Base-by-base conservation (phyloP, 1,140 invertebrate genomes). In the Drosophila guanche region DNA sequence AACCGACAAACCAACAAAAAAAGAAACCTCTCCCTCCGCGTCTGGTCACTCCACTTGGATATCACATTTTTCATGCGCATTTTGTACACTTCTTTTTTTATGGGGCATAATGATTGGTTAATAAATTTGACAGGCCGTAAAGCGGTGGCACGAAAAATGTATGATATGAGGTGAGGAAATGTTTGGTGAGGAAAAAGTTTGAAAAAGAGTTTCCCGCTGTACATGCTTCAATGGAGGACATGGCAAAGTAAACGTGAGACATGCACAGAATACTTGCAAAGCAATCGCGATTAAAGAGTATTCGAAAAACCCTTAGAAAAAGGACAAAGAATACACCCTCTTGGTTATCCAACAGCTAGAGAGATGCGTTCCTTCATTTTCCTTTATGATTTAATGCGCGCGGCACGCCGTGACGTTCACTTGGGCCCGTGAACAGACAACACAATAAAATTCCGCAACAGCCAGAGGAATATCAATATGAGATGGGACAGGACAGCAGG, bases 381-480 rank as follows among this genome's bases (percentile, higher is more conserved):
- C 57, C 57, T 66, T 81, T 88, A 83, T 88, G 83, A 86, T 88
- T 86, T 86, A 86, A 86, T 88, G 83, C 83, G 83, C 78, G 81
- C 81, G 80, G 81, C 80, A 85, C 62, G 80, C 80, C 80, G 67
- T 85, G 81, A 86, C 83, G 83, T 85, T 85, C 81, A 71, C 83
- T 85, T 86, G 77, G 73, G 73, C 33, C 33, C 81, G 80, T 77
- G 81, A 77, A 85, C 81, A 86, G 81, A 85, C 81, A 86, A 79
- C 76, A 85, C 75, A 80, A 76, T 80, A 86, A 86, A 62, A 70
- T 62, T 52, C 47, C 62, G 71, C 55, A 76, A 46, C 60, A 61
- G 58, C 53, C 65, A 23, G 53, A 69, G 27, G 47, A 76, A 56
- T 56, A 72, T 46, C 57, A 67, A 59, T 68, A 56, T 67, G 62